Percentiles rank a stretch among this genome's conserved stretches.
Evolutionary conservation across 2,797 vertebrate genomes (phyloP).

Genomic region (Poecilia wingei): DNA sequence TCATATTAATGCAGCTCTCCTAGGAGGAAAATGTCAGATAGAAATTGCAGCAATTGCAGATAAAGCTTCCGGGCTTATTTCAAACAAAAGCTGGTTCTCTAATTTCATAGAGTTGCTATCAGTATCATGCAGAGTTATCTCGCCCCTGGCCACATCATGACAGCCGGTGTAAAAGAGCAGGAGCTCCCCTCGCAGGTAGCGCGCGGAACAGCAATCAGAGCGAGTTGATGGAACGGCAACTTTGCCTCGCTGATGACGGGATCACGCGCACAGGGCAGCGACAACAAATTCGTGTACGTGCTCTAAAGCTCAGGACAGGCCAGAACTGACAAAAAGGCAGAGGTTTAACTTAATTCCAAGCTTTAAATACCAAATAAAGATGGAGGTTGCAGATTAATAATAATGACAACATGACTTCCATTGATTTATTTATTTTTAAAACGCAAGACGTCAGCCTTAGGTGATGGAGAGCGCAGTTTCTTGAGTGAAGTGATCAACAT

Average conservation of each 20-base stretch:
- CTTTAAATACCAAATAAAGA: conserved; percentile 14
- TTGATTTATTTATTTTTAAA: neutral
- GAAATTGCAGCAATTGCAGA: conserved; percentile 49
- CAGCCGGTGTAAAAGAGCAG: conserved; percentile 78
- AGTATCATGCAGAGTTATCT: conserved; percentile 70
- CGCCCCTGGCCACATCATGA: conserved; percentile 70
- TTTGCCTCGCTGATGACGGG: conserved; percentile 65
- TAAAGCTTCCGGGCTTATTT: conserved; percentile 60
- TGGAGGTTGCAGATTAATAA: neutral
- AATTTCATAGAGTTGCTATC: conserved; percentile 73
- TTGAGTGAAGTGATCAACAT: conserved; percentile 35
- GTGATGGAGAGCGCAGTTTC: conserved; percentile 38
- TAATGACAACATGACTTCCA: neutral
- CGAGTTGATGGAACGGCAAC: conserved; percentile 69
- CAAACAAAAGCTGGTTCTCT: conserved; percentile 63
- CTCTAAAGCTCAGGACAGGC: conserved; percentile 14
- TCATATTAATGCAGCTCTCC: conserved; percentile 7
- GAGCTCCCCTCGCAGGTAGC: conserved; percentile 83
- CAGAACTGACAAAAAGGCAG: conserved; percentile 24
- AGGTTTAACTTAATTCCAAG: conserved; percentile 25
- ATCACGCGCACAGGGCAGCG: neutral
- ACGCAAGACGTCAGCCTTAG: conserved; percentile 25
- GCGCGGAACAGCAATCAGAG: conserved; percentile 69
- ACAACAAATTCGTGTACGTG: conserved; percentile 41
- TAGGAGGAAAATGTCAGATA: conserved; percentile 38